A percentile compares a stretch with the other conserved stretches of the same genome.
Evolutionary conservation across 2,797 vertebrate species (phyloP).

Genomic region (Tachyglossus aculeatus): DNA sequence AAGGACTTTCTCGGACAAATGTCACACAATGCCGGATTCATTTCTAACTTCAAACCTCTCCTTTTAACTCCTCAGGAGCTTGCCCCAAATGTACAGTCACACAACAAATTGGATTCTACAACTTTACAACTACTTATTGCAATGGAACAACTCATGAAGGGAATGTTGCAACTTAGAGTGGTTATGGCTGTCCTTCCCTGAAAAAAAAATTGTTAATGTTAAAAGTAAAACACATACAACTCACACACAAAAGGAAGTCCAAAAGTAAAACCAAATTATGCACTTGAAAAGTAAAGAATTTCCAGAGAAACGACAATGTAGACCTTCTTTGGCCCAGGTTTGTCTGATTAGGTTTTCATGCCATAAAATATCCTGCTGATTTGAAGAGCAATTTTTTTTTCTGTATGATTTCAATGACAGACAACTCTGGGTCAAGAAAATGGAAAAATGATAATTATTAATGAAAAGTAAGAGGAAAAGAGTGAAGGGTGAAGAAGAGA

Average conservation of each 20-base stretch:
- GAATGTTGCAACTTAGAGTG: constrained; percentile 82
- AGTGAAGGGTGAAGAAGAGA: constrained; percentile 26
- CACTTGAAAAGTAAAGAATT: constrained; percentile 23
- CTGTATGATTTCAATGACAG: constrained; percentile 46
- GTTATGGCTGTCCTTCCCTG: constrained; percentile 79
- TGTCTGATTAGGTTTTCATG: constrained; percentile 60
- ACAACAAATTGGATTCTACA: constrained; percentile 72
- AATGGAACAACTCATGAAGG: constrained; percentile 79
- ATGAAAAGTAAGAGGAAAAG: constrained; percentile 52
- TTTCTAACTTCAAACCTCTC: constrained; percentile 64
- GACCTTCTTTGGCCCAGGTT: constrained; percentile 77
- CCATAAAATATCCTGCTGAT: constrained; percentile 8
- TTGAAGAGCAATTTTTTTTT: constrained; percentile 51
- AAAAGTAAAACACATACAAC: constrained; percentile 57
- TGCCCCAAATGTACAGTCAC: constrained; percentile 75
- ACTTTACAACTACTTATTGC: constrained; percentile 75
- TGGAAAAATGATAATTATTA: constrained; percentile 59
- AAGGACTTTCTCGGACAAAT: not conserved
- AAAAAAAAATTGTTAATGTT: constrained; percentile 69
- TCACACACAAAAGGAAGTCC: constrained; percentile 49
- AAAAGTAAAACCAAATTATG: constrained; percentile 38
- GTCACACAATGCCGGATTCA: constrained; percentile 23
- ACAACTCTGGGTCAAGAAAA: constrained; percentile 78
- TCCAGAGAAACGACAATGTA: constrained; percentile 62
- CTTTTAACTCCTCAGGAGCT: constrained; percentile 79